phyloP scores from a whole-genome alignment of 2,113 vertebrate species.

The Podiceps cristatus region DNA sequence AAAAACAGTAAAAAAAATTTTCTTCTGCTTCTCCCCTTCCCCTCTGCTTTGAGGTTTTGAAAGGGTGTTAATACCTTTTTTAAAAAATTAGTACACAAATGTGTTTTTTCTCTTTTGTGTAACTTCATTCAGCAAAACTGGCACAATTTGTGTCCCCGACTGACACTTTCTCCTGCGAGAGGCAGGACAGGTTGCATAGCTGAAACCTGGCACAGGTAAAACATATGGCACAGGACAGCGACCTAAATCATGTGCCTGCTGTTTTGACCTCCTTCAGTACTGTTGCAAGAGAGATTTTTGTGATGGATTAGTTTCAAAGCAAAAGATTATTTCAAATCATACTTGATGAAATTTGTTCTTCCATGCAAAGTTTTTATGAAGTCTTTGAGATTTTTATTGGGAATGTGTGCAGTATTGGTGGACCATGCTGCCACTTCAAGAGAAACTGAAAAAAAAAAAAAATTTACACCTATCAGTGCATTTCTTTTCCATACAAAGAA shows the following conservation, averaged over 20 bases:
- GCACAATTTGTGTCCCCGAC: neutral
- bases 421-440: neutral
- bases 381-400: neutral
- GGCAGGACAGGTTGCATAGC: neutral
- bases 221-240: neutral
- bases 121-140: neutral
- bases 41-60: neutral
- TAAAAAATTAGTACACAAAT: neutral
- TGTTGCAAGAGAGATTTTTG: neutral
- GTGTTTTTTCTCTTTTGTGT: neutral
- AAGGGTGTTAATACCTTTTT: neutral
- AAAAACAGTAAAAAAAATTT: neutral
- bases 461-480: neutral
- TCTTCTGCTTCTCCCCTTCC: neutral
- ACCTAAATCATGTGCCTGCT: neutral
- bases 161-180: neutral
- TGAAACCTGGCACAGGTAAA: neutral
- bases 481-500: neutral
- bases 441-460: neutral
- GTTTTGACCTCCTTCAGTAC: rapidly evolving
- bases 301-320: neutral
- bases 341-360: neutral
- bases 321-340: neutral
- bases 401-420: neutral
- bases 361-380: neutral